Conservation (phyloP, 37 sponge, comb jelly and placozoan genomes). For the Geodia barretti region DNA sequence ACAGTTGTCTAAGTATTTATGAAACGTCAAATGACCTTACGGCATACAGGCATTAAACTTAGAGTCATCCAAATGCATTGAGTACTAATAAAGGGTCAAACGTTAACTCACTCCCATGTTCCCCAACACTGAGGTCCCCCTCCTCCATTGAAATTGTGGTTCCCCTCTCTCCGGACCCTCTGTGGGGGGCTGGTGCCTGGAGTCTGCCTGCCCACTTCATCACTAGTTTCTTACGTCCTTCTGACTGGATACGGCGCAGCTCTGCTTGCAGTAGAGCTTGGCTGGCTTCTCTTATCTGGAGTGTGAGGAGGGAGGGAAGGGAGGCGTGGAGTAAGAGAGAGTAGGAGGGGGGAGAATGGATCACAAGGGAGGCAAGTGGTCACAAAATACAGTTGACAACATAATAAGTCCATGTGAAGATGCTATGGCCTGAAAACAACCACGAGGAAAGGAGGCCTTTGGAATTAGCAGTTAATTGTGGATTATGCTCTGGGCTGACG, state of each 20-base stretch:
- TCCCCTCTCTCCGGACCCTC: neutral
- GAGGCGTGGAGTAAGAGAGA: neutral
- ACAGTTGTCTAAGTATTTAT: too few species aligned
- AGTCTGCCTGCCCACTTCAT: conserved; percentile 70
- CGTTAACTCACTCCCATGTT: neutral
- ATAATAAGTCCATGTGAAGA: too few species aligned
- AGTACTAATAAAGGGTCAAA: too few species aligned
- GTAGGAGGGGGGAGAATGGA: neutral
- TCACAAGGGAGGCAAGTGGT: neutral
- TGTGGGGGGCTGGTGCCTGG: conserved; percentile 39
- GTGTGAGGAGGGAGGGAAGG: neutral
- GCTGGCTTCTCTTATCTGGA: conserved; percentile 88
- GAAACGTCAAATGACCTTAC: too few species aligned
- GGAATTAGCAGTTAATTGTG: too few species aligned
- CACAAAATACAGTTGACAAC: too few species aligned
- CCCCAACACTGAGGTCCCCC: neutral
- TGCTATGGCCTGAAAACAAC: too few species aligned
- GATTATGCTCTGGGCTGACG: too few species aligned
- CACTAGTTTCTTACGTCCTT: conserved; percentile 61
- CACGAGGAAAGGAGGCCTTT: too few species aligned
- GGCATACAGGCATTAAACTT: too few species aligned
- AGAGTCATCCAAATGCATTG: too few species aligned
- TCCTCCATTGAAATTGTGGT: neutral
- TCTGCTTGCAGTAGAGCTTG: conserved; percentile 90
- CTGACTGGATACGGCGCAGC: conserved; percentile 62